Evolutionary conservation across 2,797 vertebrate genomes (phyloP), one percentile per base, ranked within the genome.

Genomic region (Triplophysa bombifrons): DNA sequence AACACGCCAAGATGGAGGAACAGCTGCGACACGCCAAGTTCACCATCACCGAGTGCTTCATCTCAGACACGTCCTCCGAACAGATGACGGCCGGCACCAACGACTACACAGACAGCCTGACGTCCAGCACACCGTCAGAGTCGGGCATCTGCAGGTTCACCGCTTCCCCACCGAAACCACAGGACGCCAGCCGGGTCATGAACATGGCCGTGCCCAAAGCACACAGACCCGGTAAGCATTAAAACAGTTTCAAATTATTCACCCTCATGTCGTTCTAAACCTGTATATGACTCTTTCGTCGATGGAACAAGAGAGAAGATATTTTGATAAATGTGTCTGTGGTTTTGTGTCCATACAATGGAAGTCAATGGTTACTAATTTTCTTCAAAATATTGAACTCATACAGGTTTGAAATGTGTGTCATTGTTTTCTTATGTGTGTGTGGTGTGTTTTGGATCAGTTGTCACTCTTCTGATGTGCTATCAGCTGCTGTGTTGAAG

Each of bases 1-100:
- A 99, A 84, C 98, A 99, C 0, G 98, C 98, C 87, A 99, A 99
- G 92, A 98, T 99, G 97, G 98, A 99, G 86, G 98, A 99, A 84
- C 98, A 99, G 92, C 94, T 99, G 87, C 92, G 97, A 68, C 97
- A 99, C 0, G 98, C 98, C 89, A 99, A 99, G 93, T 99, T 99
- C 95, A 99, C 97, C 91, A 98, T 99, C 92, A 99, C 98, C 0
- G 98, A 99, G 86, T 99, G 98, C 95, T 99, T 99, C 95, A 98
- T 99, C 87, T 99, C 98, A 2, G 98, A 99, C 93, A 99, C 98
- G 0, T 99, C 98, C 0, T 99, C 97, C 0, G 98, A 98, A 85
- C 98, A 99, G 93, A 94, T 99, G 92, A 99, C 97, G 65, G 97
- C 98, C 85, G 98, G 97, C 93, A 98, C 98, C 90, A 99, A 99